Percentiles rank a stretch among this genome's conserved stretches.
Conservation (phyloP, 2,797 vertebrate species). For the Siniperca scherzeri region DNA sequence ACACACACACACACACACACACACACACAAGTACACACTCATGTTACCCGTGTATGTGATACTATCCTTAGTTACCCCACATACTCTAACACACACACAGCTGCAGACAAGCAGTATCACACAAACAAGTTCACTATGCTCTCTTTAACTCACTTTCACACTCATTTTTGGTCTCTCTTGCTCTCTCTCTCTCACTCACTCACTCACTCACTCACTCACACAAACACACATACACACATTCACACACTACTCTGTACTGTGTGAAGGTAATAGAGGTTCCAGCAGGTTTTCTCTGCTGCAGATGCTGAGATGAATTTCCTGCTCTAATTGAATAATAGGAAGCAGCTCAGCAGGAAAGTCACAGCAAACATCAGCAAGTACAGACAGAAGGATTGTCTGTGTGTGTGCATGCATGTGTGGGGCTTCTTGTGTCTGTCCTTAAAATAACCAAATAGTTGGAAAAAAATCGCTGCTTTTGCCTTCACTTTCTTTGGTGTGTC, state of each 20-base stretch:
- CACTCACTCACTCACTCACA: neutral
- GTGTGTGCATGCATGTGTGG: neutral
- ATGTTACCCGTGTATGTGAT: neutral
- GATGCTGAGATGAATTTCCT: slow-evolving; percentile 40
- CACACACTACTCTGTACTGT: neutral
- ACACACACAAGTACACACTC: neutral
- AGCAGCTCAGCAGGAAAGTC: slow-evolving; percentile 45
- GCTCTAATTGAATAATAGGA: slow-evolving; percentile 59
- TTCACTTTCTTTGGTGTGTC: neutral
- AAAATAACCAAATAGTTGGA: neutral
- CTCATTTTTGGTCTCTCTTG: neutral
- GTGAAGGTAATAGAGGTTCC: slow-evolving; percentile 19
- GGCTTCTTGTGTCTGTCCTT: neutral
- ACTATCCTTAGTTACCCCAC: neutral
- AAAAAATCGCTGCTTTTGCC: neutral
- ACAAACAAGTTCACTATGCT: neutral
- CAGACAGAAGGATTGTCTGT: neutral
- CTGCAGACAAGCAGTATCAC: neutral
- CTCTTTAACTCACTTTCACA: slow-evolving; percentile 6
- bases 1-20: slow-evolving; percentile 14
- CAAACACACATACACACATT: slow-evolving; percentile 3
- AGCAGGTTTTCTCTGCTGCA: slow-evolving; percentile 26
- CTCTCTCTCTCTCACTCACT: neutral
- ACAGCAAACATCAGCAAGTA: slow-evolving; percentile 23
- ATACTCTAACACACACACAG: slow-evolving; percentile 6